A percentile compares a stretch with the other conserved stretches of the same genome.
Conservation (phyloP, 1,140 invertebrate species). For the Drosophila persimilis region DNA sequence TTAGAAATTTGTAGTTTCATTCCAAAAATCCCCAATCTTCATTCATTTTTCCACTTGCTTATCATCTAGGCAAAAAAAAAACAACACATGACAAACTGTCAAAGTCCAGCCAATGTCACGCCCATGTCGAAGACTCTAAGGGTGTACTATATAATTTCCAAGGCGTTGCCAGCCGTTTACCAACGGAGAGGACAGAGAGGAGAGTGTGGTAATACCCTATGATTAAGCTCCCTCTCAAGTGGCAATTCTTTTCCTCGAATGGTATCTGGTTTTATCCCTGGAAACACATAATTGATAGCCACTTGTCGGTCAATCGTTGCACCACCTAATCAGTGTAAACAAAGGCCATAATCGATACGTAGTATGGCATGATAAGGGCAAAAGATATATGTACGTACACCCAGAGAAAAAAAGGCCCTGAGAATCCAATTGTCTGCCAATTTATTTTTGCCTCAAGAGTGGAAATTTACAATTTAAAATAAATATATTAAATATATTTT, state of each 20-base stretch:
- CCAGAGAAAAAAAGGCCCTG: too few species aligned
- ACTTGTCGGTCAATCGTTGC: constrained; percentile 8
- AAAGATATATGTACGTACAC: too few species aligned
- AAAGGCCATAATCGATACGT: constrained; percentile 18
- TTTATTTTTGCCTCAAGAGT: too few species aligned
- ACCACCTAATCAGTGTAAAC: constrained; percentile 7
- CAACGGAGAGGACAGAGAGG: too few species aligned
- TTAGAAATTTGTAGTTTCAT: constrained; percentile 6
- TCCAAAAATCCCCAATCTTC: neutral
- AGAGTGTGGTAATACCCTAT: constrained; percentile 5
- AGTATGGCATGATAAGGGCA: constrained; percentile 18
- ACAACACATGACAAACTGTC: constrained; percentile 9
- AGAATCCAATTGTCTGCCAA: too few species aligned
- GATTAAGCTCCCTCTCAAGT: constrained; percentile 4
- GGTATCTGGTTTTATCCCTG: constrained; percentile 40
- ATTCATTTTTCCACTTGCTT: neutral
- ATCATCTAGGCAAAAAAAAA: constrained; percentile 7
- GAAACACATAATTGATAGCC: constrained; percentile 18
- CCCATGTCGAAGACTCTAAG: neutral
- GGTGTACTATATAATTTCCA: constrained; percentile 12
- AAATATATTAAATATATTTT: too few species aligned
- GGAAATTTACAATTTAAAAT: too few species aligned
- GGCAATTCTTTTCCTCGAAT: constrained; percentile 8
- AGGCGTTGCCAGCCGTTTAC: constrained; percentile 15
- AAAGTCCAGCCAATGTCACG: constrained; percentile 1